These are phyloP conservation scores for Campoplex nolae DNA, from an alignment of 2,888 invertebrate genomes.

Conservation along the genomic window DNA sequence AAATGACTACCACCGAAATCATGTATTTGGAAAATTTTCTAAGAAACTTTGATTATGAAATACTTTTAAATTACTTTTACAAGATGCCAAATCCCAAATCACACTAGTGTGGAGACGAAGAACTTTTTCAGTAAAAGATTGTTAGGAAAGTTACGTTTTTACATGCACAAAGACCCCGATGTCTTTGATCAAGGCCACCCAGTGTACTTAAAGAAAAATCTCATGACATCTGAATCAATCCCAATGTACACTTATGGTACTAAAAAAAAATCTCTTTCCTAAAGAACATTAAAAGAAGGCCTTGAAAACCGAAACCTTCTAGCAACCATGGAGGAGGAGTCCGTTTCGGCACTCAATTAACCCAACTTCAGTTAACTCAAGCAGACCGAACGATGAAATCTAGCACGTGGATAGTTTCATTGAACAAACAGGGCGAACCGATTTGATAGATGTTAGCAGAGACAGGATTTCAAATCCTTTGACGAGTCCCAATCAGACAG, in stretches of 20 bases:
- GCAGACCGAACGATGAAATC: neutral
- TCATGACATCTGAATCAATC: neutral
- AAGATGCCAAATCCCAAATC: neutral
- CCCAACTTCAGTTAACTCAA: neutral
- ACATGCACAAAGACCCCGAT: neutral
- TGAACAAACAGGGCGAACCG: neutral
- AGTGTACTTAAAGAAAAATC: neutral
- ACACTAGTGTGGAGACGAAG: no score
- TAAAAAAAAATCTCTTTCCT: no score
- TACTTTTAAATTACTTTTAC: neutral
- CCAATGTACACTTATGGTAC: no score
- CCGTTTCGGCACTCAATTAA: neutral
- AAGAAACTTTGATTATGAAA: no score
- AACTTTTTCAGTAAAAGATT: neutral
- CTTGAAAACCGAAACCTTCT: neutral
- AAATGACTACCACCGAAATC: no score
- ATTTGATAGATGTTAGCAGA: slow-evolving; percentile 30
- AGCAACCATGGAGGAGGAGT: neutral
- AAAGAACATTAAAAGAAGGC: no score
- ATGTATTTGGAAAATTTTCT: no score
- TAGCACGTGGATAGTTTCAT: neutral
- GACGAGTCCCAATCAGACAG: slow-evolving; percentile 54
- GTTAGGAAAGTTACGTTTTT: neutral
- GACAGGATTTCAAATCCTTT: slow-evolving; percentile 51
- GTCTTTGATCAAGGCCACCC: neutral